Base-by-base conservation (phyloP, 1,140 invertebrate genomes). In the Oedothorax gibbosus region DNA sequence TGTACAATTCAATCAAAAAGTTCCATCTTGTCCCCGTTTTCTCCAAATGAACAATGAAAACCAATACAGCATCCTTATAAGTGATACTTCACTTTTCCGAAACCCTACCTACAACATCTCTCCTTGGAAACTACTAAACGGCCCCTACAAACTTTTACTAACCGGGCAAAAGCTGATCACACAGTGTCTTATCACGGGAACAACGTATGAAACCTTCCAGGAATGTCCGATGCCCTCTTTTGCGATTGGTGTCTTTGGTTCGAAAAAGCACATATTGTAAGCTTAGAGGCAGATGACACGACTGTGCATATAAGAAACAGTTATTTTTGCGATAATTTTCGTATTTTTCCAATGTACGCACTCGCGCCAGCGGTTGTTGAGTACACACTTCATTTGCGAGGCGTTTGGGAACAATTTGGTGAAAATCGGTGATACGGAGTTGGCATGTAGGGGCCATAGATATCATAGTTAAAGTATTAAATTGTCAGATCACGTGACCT, bases 241-340 rank as follows among this genome's bases (percentile, higher is more conserved):
- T 35, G 72, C 72, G 60, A 75, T 56, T 15, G 72, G 68, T 75
- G 49, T 75, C 72, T 71, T 71, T 51, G 53, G 68, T 51, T n/a
- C 49, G 53, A 51, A 51, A 71, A 71, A 71, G 49, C 50, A 2
- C 35, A 1, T 5, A 35, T 35, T 35, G 35, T 35, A 5, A 35
- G 35, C 35, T n/a, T n/a, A 18, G 49, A 35, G 18, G 53, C 20
- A 54, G 50, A 75, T 20, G 18, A 21, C 72, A 18, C 69, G 35
- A 35, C 35, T 35, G 35, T 35, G 35, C 35, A 35, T 2, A 35
- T 35, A 35, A 35, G 35, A 35, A 35, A 35, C 35, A 35, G 35
- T 35, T 35, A 35, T 35, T 35, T 35, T 35, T 35, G 35, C 5
- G 35, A 35, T 35, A 35, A 35, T 5, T 51, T 71, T 18, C 65